phyloP scores from a whole-genome alignment of 2,888 invertebrate genomes.

The Brachylomia viminalis region DNA sequence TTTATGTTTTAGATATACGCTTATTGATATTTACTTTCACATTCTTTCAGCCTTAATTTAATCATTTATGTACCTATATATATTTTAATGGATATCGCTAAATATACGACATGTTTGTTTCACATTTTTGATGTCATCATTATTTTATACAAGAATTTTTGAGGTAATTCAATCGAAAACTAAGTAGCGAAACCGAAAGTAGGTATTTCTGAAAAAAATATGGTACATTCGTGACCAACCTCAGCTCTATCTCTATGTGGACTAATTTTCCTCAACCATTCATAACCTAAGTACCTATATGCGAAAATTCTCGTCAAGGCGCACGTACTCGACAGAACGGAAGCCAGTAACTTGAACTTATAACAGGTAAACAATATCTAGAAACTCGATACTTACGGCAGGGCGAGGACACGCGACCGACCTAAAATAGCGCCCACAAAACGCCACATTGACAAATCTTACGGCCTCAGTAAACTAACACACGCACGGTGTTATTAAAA shows the following conservation, averaged over 20 bases:
- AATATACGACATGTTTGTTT: slow-evolving; percentile 31
- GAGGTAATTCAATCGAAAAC: neutral
- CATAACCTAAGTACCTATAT: neutral
- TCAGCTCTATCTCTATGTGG: neutral
- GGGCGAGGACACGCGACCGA: slow-evolving; percentile 83
- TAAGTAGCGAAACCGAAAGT: neutral
- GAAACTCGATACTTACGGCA: slow-evolving; percentile 78
- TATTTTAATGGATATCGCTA: slow-evolving; percentile 57
- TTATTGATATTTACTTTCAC: slow-evolving; percentile 52
- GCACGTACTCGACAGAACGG: slow-evolving; percentile 63
- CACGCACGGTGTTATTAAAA: slow-evolving; percentile 89
- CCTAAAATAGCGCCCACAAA: slow-evolving; percentile 88
- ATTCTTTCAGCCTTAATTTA: slow-evolving; percentile 55
- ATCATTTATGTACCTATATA: slow-evolving; percentile 45
- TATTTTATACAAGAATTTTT: slow-evolving; percentile 40
- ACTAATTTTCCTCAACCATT: neutral
- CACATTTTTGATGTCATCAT: slow-evolving; percentile 32
- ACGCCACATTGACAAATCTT: slow-evolving; percentile 90
- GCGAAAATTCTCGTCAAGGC: slow-evolving; percentile 10
- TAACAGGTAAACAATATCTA: slow-evolving; percentile 83
- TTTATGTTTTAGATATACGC: slow-evolving; percentile 69
- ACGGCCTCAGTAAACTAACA: slow-evolving; percentile 89
- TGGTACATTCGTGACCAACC: neutral
- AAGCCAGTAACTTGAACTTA: slow-evolving; percentile 77
- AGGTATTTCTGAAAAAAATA: neutral